Base-by-base conservation (phyloP, 2,888 invertebrate genomes). In the Drosophila setosimentum region DNA sequence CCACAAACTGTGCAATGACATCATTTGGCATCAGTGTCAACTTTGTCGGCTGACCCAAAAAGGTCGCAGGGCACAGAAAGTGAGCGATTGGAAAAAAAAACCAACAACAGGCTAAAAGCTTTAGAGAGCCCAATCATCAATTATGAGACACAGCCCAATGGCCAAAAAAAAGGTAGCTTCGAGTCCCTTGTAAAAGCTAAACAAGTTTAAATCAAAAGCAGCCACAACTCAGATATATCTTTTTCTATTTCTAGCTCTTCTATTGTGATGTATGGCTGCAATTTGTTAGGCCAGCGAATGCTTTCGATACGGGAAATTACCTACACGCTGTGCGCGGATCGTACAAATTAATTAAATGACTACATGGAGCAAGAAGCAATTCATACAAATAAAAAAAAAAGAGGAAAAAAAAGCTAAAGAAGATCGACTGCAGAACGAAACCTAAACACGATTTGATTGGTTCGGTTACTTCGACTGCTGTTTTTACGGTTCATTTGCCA, bases 1-100 rank as follows among this genome's bases (percentile, higher is more conserved):
- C 78, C 75, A 53, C 72, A 76, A 64, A 76, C 64, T 73, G 62
- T 65, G 69, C 83, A 90, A 89, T 87, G 87, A 87, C 87, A 87
- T 89, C 87, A 90, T 79, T 87, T 87, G 80, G 84, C 82, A 87
- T 89, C 84, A 80, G 84, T 90, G 87, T 89, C 89, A 86, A 83
- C 87, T 69, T 78, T 68, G 67, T 69, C 13, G 37, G 37, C 29
- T 62, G 58, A 51, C 62, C 81, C 66, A 51, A 67, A 79, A 82
- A 82, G 79, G 79, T 82, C 79, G 54, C 35, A 72, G 77, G 77
- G 54, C 70, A 62, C 30, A 42, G 30, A 49, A 33, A 45, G 18
- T 30, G 42, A 51, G 40, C 48, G 35, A 57, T 57, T 42, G 33
- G 13, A 11, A 61, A 48, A 48, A 11, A 61, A 48, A 48, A 57